phyloP scores from a whole-genome alignment of 2,797 vertebrate genomes.

The Bovichtus diacanthus region DNA sequence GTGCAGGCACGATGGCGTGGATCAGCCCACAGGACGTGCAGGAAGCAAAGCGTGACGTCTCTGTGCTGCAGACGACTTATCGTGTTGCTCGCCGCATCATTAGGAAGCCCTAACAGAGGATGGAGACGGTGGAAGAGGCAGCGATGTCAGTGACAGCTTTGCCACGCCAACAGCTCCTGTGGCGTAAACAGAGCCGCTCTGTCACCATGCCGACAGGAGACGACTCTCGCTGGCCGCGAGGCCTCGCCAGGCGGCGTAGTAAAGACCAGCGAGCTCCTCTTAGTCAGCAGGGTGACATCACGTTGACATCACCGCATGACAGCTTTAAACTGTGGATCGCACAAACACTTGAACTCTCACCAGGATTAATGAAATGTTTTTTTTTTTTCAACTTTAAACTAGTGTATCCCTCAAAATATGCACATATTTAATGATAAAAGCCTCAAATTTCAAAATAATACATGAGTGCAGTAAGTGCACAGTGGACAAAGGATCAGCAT shows the following conservation, averaged over 20 bases:
- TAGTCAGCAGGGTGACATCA: slow-evolving; percentile 47
- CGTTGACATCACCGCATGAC: slow-evolving; percentile 13
- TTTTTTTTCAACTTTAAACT: neutral
- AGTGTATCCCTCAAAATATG: neutral
- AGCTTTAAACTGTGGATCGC: slow-evolving; percentile 23
- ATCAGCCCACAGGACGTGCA: slow-evolving; percentile 30
- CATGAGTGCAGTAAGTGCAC: no score
- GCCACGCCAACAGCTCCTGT: slow-evolving; percentile 55
- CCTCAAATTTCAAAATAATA: neutral
- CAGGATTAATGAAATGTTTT: neutral
- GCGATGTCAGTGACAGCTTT: slow-evolving; percentile 56
- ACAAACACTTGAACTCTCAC: neutral
- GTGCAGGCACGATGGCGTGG: slow-evolving; percentile 11
- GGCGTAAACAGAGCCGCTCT: slow-evolving; percentile 62
- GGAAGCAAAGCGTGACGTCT: slow-evolving; percentile 15
- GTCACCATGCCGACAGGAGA: slow-evolving; percentile 41
- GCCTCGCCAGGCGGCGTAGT: slow-evolving; percentile 9
- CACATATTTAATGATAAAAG: neutral
- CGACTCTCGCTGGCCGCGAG: slow-evolving; percentile 41
- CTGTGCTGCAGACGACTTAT: slow-evolving; percentile 25
- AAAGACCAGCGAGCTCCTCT: slow-evolving; percentile 6
- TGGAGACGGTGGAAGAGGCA: slow-evolving; percentile 27
- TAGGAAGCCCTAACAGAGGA: slow-evolving; percentile 47
- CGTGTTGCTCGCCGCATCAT: slow-evolving; percentile 21
- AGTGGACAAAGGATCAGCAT: neutral